A percentile compares a stretch with the other conserved stretches of the same genome.
Conservation (phyloP, 2,888 invertebrate species). For the Lasioglossum morio region DNA sequence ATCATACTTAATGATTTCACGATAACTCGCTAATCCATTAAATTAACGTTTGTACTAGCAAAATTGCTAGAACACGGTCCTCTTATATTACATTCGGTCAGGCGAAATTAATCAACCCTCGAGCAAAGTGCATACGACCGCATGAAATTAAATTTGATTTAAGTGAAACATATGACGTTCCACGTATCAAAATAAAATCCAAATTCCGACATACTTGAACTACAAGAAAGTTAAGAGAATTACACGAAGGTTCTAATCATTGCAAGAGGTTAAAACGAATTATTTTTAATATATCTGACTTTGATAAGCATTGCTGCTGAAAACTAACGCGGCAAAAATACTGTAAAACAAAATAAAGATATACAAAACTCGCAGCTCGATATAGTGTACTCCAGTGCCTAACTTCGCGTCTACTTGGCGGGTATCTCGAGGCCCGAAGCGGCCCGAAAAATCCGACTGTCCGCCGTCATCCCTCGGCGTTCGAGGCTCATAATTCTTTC, state of each 20-base stretch:
- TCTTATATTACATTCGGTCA: neutral
- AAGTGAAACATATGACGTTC: too few species aligned
- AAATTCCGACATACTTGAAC: neutral
- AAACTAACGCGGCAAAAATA: neutral
- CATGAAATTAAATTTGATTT: neutral
- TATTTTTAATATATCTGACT: too few species aligned
- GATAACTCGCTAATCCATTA: neutral
- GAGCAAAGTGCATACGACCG: neutral
- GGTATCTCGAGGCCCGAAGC: neutral
- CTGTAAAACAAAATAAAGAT: neutral
- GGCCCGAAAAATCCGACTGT: slow-evolving; percentile 21
- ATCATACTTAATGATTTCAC: neutral
- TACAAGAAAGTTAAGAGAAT: too few species aligned
- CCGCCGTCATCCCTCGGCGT: slow-evolving; percentile 25
- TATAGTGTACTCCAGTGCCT: neutral
- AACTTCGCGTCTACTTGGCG: neutral
- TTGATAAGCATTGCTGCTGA: neutral
- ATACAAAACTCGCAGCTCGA: neutral
- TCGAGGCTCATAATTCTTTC: slow-evolving; percentile 33
- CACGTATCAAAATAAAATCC: neutral
- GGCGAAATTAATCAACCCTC: neutral
- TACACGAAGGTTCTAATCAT: too few species aligned
- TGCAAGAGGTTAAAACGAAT: too few species aligned
- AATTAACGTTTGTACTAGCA: neutral
- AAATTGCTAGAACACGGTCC: neutral